Evolutionary conservation across 2,113 vertebrate genomes (phyloP).

Genomic region (Mohoua ochrocephala): DNA sequence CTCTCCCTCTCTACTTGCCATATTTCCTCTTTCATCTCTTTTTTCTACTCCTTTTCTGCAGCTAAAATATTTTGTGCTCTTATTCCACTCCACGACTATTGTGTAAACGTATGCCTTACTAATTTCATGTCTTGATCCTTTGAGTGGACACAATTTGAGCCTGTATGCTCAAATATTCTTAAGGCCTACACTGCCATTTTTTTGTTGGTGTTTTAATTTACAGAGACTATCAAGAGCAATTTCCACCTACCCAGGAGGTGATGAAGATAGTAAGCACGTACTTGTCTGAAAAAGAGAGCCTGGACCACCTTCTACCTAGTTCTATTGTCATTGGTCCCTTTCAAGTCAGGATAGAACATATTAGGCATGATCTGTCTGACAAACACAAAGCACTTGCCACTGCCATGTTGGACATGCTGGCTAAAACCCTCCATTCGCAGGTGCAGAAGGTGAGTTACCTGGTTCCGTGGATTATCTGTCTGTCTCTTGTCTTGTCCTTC

Average conservation of each 20-base stretch:
- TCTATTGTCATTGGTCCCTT: constrained; percentile 88
- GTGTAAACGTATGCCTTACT: not conserved
- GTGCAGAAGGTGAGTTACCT: constrained; percentile 76
- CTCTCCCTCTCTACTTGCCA: not conserved
- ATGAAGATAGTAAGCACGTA: constrained; percentile 73
- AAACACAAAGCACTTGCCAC: constrained; percentile 78
- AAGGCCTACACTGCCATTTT: not conserved
- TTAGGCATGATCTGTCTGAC: constrained; percentile 77
- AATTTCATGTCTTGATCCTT: not conserved
- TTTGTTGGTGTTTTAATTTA: not conserved
- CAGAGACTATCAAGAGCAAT: constrained; percentile 63
- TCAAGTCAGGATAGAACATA: constrained; percentile 70
- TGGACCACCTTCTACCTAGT: constrained; percentile 77
- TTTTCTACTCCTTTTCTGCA: not conserved
- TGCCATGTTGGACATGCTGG: constrained; percentile 77
- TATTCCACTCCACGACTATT: not conserved
- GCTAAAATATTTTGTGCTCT: not conserved
- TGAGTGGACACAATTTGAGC: not conserved
- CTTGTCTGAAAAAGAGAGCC: constrained; percentile 75
- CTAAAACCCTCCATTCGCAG: constrained; percentile 74
- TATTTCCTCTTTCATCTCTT: not conserved
- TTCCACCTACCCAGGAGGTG: constrained; percentile 73
- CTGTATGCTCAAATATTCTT: not conserved
- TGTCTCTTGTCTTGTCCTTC: not conserved
- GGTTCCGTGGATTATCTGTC: not conserved